A percentile compares a stretch with the other conserved stretches of the same genome.
Conservation (phyloP, 2,113 vertebrate genomes). For the Leptobrachium ailaonicum region DNA sequence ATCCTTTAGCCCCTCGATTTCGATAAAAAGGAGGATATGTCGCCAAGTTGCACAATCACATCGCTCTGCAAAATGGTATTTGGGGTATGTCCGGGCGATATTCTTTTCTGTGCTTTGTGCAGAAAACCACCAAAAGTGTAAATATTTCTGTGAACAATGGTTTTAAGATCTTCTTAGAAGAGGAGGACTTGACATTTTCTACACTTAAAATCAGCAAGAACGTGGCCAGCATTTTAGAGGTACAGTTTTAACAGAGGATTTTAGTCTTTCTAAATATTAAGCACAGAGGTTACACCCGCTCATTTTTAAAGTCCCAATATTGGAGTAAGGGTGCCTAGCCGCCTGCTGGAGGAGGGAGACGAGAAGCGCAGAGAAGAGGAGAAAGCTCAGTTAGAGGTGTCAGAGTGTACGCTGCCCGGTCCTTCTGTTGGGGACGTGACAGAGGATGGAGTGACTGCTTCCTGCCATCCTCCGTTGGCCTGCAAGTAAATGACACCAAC, state of each 20-base stretch:
- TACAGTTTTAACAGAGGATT: not conserved
- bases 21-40: no score
- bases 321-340: conserved; percentile 41
- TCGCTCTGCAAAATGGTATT: no score
- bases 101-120: no score
- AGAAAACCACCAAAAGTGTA: no score
- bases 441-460: conserved; percentile 77
- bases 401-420: conserved; percentile 82
- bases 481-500: conserved; percentile 50
- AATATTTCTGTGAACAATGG: no score
- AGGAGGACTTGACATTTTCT: no score
- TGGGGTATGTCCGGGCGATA: no score
- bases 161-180: no score
- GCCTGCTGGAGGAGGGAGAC: not conserved
- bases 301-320: conserved; percentile 45
- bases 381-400: conserved; percentile 83
- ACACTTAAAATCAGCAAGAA: no score
- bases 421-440: conserved; percentile 73
- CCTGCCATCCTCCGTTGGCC: conserved; percentile 85
- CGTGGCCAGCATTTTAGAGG: no score
- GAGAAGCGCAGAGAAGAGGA: conserved; percentile 41
- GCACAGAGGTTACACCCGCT: not conserved
- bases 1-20: no score
- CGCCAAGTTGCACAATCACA: no score
- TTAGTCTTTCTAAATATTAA: not conserved